Evolutionary conservation across 2,113 vertebrate species (phyloP), one percentile per base, ranked within the genome.

Genomic region (Syngnathus floridae): DNA sequence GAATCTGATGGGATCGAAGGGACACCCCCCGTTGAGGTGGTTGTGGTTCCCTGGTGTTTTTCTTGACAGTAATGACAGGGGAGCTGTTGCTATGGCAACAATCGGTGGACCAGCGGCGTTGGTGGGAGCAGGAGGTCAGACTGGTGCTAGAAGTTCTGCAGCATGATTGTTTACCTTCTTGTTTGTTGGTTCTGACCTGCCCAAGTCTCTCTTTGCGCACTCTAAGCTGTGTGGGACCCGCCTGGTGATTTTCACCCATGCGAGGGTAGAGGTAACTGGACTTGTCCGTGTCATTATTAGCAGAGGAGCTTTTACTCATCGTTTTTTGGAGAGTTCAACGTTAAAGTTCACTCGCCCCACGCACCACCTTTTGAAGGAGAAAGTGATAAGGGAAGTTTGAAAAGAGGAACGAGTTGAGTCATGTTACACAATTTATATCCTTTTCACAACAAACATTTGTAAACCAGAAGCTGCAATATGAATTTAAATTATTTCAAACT

Each of bases 41-140:
- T 0, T 82, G 88, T 0, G 95, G 95, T 66, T 94, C 90, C 79
- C 90, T 94, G 83, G 91, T 93, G n/a, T 83, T 92, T 80, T 97
- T 97, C 83, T 74, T 93, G 66, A 97, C 88, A 4, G 88, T 91
- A 38, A 97, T 93, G 73, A 92, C 92, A 43, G 91, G 83, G 55
- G 92, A 88, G 21, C 66, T 41, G 11, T 36, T 90, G 82, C 65
- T 62, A 84, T 13, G 90, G 84, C 38, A 85, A 17, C 92, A 66
- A 62, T 93, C 94, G 2, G 35, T 65, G 2, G 81, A 83, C 93
- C 92, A 0, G 84, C 93, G 54, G 83, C 90, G 68, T 92, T 90
- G 77, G 77, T 69, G 71, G 11, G 90, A 0, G 62, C 21, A 0
- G 65, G 83, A 48, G 12, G 82, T 65, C 3, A 76, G 87, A 1